Conservation (phyloP, 2,888 invertebrate species). For the Amblyjoppa fuscipennis region DNA sequence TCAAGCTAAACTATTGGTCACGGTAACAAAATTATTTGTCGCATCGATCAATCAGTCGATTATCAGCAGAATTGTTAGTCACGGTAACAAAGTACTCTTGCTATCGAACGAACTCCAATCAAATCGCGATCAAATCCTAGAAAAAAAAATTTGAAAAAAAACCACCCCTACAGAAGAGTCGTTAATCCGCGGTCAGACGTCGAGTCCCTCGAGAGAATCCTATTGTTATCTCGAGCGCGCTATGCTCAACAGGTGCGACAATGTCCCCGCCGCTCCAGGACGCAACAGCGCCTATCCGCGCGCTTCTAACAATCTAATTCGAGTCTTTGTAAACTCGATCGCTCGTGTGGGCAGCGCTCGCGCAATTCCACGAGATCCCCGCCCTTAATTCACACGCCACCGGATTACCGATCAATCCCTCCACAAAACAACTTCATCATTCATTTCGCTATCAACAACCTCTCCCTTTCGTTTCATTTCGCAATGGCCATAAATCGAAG, state of each 20-base stretch:
- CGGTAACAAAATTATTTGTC: too few species aligned
- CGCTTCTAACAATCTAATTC: conserved; percentile 78
- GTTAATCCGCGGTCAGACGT: conserved; percentile 38
- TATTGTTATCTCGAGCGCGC: conserved; percentile 74
- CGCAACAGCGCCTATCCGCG: conserved; percentile 72
- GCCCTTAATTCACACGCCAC: neutral
- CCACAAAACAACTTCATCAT: neutral
- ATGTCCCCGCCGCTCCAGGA: conserved; percentile 45
- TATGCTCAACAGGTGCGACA: conserved; percentile 66
- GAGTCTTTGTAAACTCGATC: conserved; percentile 73
- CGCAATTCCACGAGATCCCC: neutral
- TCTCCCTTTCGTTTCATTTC: neutral
- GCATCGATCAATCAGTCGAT: too few species aligned
- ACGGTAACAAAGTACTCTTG: too few species aligned
- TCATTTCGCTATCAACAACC: neutral
- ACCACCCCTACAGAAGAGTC: too few species aligned
- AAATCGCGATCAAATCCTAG: too few species aligned
- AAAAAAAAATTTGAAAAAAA: too few species aligned
- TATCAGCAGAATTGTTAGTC: too few species aligned
- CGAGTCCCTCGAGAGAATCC: conserved; percentile 67
- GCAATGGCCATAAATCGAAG: conserved; percentile 28
- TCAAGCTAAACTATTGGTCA: too few species aligned
- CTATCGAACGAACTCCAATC: too few species aligned
- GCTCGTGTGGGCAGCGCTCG: conserved; percentile 39
- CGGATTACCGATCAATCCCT: neutral